Conservation (phyloP, 1,140 invertebrate genomes). For the Diachasma alloeum region DNA sequence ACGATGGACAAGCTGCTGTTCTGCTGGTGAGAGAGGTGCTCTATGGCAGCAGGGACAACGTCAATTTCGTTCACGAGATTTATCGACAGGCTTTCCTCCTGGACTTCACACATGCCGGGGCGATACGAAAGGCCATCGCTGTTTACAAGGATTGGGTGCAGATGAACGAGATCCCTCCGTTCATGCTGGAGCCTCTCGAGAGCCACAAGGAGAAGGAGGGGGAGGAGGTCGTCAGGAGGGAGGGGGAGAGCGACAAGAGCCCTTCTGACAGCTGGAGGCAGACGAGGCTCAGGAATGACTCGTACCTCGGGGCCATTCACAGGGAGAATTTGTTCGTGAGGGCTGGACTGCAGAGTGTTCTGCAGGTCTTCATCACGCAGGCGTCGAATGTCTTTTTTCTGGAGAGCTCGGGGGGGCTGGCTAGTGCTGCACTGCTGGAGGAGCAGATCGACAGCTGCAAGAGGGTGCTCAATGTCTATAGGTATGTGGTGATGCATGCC, state of each 20-base stretch:
- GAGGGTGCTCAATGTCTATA: slow-evolving; percentile 94
- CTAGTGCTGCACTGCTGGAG: slow-evolving; percentile 71
- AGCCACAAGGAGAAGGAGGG: slow-evolving; percentile 58
- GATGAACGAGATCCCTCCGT: slow-evolving; percentile 86
- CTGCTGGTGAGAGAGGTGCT: slow-evolving; percentile 85
- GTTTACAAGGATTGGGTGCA: slow-evolving; percentile 98
- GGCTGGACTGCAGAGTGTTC: slow-evolving; percentile 86
- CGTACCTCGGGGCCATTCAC: slow-evolving; percentile 82
- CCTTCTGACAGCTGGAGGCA: slow-evolving; percentile 67
- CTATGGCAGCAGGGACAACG: slow-evolving; percentile 88
- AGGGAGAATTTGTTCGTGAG: slow-evolving; percentile 81
- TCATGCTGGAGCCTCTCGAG: slow-evolving; percentile 85
- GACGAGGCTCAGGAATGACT: slow-evolving; percentile 80
- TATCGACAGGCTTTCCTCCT: slow-evolving; percentile 93
- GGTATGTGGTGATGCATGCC: slow-evolving; percentile 97
- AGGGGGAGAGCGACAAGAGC: slow-evolving; percentile 53
- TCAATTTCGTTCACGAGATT: slow-evolving; percentile 94
- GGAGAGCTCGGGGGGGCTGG: slow-evolving; percentile 62
- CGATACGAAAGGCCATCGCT: slow-evolving; percentile 87
- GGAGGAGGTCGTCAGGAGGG: slow-evolving; percentile 49
- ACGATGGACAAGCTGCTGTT: slow-evolving; percentile 55
- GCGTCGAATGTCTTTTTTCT: slow-evolving; percentile 93
- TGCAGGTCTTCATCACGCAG: slow-evolving; percentile 95
- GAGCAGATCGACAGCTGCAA: slow-evolving; percentile 97
- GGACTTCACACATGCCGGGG: slow-evolving; percentile 86